Conservation (phyloP, 2,797 vertebrate species). For the Diceros bicornis region DNA sequence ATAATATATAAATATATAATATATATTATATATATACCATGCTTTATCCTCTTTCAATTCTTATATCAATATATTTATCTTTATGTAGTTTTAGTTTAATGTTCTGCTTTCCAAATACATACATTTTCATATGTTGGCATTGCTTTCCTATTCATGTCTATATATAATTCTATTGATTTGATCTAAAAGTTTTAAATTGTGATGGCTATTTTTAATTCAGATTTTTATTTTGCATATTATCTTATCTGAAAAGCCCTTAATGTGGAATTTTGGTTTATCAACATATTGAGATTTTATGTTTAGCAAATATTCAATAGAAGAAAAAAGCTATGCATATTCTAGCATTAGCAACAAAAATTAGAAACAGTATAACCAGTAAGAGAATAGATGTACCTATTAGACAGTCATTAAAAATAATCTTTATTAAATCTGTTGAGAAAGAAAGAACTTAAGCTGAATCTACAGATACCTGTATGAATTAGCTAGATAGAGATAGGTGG, state of each 20-base stretch:
- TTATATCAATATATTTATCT: not conserved
- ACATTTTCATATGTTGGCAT: not conserved
- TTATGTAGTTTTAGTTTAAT: not conserved
- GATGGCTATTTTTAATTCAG: not conserved
- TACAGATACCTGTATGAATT: not conserved
- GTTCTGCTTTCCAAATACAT: not conserved
- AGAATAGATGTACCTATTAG: not conserved
- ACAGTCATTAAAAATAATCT: not conserved
- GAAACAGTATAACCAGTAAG: not conserved
- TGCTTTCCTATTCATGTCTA: not conserved
- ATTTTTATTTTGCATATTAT: constrained; percentile 9
- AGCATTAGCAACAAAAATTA: constrained; percentile 1
- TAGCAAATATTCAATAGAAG: not conserved
- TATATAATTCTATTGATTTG: not conserved
- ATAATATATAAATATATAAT: not conserved
- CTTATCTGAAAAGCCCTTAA: not conserved
- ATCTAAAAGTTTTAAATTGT: not conserved
- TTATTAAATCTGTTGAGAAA: not conserved
- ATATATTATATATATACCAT: not conserved
- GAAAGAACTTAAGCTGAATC: not conserved
- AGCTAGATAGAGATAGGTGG: not conserved
- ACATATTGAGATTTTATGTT: constrained; percentile 9
- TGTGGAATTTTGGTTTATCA: not conserved
- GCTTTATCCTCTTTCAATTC: not conserved
- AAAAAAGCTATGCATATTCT: not conserved